Evolutionary conservation across 1,140 invertebrate species (phyloP), one percentile per base, ranked within the genome.

Genomic region (Drosophila rufa): DNA sequence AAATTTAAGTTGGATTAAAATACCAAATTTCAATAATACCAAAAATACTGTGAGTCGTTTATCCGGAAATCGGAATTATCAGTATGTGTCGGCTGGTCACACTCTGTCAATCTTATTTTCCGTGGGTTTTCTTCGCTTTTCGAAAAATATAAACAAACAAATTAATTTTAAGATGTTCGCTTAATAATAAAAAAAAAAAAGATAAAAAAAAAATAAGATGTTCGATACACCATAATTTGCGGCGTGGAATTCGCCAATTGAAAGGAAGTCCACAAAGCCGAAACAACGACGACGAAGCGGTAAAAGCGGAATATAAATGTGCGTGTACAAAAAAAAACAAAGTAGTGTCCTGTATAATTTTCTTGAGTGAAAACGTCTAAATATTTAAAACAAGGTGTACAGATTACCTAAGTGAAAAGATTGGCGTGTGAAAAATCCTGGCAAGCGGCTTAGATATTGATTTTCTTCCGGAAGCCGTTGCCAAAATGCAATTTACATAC

Each of bases 401-500:
- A 30, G 14, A 27, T 53, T 46, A 53, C 30, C 30, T 5, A 43
- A 30, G 12, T 67, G 12, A 27, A 38, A 1, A 14, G 15, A 27
- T 33, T 12, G 25, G 15, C 22, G 2, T 22, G 27, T 30, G 30
- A n/a, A 78, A 48, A 69, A 15, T 55, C 15, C 48, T 65, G 62
- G 33, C 55, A 62, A 67, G 48, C 30, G n/a, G 50, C 50, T 38
- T 4, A 42, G 17, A 33, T 84, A 84, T 84, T 86, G 82, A 84
- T 84, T 84, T 84, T 83, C 68, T 58, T 42, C 22, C 57, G 36
- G 60, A 85, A 51, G 64, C 73, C 77, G 73, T 50, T 51, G 75
- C 67, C 82, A 62, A 86, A 86, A 60, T 87, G 75, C 82, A 87
- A 43, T 46, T 69, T 59, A 59, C 59, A 64, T 42, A 83, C 48